Evolutionary conservation across 2,888 invertebrate genomes (phyloP).

Genomic region (Deladenus siricidicola): DNA sequence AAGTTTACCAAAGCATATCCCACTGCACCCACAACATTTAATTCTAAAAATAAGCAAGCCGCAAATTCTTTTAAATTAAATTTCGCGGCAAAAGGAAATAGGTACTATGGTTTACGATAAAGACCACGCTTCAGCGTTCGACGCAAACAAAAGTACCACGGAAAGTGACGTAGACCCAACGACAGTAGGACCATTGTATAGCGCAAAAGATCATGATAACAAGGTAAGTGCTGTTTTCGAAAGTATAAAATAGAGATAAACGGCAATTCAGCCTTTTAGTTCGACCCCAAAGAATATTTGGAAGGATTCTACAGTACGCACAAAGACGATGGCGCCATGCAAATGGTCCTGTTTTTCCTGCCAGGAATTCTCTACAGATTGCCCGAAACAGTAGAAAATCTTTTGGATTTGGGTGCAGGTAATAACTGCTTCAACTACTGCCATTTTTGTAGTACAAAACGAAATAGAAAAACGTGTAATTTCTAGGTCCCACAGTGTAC

Average conservation of each 20-base stretch:
- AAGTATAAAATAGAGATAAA: neutral
- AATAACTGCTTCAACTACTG: slow-evolving; percentile 26
- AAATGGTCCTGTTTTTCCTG: slow-evolving; percentile 50
- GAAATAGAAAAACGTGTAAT: neutral
- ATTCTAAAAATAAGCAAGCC: too few species aligned
- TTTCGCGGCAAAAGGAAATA: too few species aligned
- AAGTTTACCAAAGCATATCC: too few species aligned
- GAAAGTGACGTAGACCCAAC: neutral
- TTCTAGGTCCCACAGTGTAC: slow-evolving; percentile 36
- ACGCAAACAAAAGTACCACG: too few species aligned
- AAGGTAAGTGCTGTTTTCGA: slow-evolving; percentile 13
- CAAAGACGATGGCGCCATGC: slow-evolving; percentile 50
- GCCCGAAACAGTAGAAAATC: slow-evolving; percentile 37
- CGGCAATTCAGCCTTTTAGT: slow-evolving; percentile 28
- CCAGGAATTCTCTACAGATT: slow-evolving; percentile 51
- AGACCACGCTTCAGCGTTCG: too few species aligned
- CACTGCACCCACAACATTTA: too few species aligned
- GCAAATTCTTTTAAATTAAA: too few species aligned
- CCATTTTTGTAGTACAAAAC: slow-evolving; percentile 18
- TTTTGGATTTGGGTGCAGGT: slow-evolving; percentile 50
- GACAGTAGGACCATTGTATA: slow-evolving; percentile 6
- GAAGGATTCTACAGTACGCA: slow-evolving; percentile 47
- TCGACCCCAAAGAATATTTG: slow-evolving; percentile 45
- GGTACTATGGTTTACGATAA: too few species aligned
- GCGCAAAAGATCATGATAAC: slow-evolving; percentile 28